Evolutionary conservation across 2,888 invertebrate species (phyloP).

Genomic region (Xestobium rufovillosum): DNA sequence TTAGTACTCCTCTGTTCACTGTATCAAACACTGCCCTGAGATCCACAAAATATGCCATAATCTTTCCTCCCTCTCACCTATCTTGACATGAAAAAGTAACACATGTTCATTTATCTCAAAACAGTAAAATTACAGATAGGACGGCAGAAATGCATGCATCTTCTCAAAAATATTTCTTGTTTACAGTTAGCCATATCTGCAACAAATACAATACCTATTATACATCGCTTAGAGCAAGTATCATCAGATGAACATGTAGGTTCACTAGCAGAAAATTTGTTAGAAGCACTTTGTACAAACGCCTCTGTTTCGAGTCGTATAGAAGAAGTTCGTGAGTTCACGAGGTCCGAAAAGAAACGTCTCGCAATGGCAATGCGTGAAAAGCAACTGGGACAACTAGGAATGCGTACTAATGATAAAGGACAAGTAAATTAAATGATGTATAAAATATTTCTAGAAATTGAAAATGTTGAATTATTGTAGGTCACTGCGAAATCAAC

Average conservation of each 20-base stretch:
- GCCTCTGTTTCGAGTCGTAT: conserved; percentile 75
- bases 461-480: conserved; percentile 9
- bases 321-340: conserved; percentile 89
- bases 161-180: no score
- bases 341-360: conserved; percentile 92
- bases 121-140: no score
- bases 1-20: no score
- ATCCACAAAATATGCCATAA: no score
- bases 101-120: no score
- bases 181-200: conserved; percentile 73
- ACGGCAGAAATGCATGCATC: no score
- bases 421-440: conserved; percentile 92
- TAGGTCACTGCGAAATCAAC: conserved; percentile 79
- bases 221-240: conserved; percentile 94
- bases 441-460: no score
- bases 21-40: no score
- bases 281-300: conserved; percentile 77
- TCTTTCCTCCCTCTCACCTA: no score
- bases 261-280: conserved; percentile 90
- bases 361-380: conserved; percentile 97
- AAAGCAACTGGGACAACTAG: conserved; percentile 89
- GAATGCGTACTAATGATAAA: conserved; percentile 94
- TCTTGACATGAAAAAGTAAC: no score
- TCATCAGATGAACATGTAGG: conserved; percentile 97
- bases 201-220: conserved; percentile 85